phyloP scores from a whole-genome alignment of 1,140 invertebrate species.

The Ganaspis sp. region DNA sequence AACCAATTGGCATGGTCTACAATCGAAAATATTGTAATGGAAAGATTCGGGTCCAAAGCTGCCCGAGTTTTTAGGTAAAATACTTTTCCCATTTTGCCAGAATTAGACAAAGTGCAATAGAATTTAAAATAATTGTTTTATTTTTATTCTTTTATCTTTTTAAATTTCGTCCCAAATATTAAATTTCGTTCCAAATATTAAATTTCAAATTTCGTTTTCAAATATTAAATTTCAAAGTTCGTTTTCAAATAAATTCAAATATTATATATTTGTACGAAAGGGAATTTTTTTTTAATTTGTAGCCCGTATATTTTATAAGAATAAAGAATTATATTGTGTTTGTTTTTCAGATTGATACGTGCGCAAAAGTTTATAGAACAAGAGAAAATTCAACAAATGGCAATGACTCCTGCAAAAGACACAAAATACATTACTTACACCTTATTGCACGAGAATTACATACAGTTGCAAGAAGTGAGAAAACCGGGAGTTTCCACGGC shows the following conservation, averaged over 20 bases:
- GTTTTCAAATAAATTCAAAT: too few species aligned
- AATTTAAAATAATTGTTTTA: neutral
- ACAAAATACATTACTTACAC: constrained; percentile 89
- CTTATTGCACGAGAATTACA: constrained; percentile 88
- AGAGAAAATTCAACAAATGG: constrained; percentile 90
- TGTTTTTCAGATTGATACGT: constrained; percentile 81
- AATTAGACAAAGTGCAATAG: neutral
- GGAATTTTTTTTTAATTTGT: too few species aligned
- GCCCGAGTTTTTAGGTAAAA: constrained; percentile 86
- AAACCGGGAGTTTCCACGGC: constrained; percentile 72
- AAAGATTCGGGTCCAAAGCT: constrained; percentile 90
- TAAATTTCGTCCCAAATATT: too few species aligned
- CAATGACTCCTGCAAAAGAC: constrained; percentile 93
- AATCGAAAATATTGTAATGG: constrained; percentile 86
- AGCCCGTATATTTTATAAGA: too few species aligned
- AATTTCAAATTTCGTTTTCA: too few species aligned
- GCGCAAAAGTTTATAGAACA: constrained; percentile 89
- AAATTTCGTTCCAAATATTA: too few species aligned
- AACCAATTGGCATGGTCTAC: constrained; percentile 81
- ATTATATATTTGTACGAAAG: too few species aligned
- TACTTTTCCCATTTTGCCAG: constrained; percentile 10
- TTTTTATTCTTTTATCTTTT: neutral
- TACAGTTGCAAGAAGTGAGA: constrained; percentile 82
- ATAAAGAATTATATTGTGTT: too few species aligned
- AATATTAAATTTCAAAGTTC: too few species aligned